Evolutionary conservation across 2,797 vertebrate species (phyloP).

Genomic region (Astyanax mexicanus): DNA sequence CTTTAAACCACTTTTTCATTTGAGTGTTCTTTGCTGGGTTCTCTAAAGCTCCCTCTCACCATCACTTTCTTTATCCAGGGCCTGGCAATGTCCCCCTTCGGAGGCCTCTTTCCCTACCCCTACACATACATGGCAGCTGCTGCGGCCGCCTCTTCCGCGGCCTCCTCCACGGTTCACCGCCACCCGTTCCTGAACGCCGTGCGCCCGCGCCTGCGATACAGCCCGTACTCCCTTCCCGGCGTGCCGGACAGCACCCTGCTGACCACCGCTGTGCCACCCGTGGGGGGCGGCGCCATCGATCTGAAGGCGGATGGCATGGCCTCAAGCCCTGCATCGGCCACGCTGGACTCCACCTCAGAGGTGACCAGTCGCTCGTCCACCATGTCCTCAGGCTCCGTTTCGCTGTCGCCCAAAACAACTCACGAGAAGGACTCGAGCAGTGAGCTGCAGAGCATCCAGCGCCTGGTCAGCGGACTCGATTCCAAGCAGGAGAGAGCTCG

Average conservation of each 20-base stretch:
- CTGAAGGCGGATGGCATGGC: constrained; percentile 80
- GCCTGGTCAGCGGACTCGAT: constrained; percentile 94
- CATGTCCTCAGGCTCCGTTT: constrained; percentile 88
- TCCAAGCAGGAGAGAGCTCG: constrained; percentile 89
- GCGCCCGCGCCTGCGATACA: constrained; percentile 94
- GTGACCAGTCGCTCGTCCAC: constrained; percentile 91
- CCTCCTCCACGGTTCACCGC: constrained; percentile 88
- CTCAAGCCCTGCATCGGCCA: constrained; percentile 83
- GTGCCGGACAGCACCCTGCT: constrained; percentile 90
- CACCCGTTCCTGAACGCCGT: constrained; percentile 92
- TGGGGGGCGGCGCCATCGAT: constrained; percentile 78
- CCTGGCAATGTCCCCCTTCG: constrained; percentile 95
- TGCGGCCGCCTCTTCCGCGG: constrained; percentile 87
- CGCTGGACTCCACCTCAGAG: constrained; percentile 93
- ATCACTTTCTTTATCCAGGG: constrained; percentile 78
- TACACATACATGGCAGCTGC: constrained; percentile 98
- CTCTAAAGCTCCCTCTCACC: constrained; percentile 30
- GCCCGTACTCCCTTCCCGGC: constrained; percentile 91
- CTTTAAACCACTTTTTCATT: too few species aligned
- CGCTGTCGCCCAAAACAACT: constrained; percentile 90
- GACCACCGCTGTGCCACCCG: constrained; percentile 81
- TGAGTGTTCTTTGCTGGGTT: background rate
- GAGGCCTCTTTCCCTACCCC: constrained; percentile 93
- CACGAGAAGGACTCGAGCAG: constrained; percentile 89
- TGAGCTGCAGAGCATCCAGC: constrained; percentile 96